Conservation (phyloP, 1,140 invertebrate genomes). For the Magallana gigas region DNA sequence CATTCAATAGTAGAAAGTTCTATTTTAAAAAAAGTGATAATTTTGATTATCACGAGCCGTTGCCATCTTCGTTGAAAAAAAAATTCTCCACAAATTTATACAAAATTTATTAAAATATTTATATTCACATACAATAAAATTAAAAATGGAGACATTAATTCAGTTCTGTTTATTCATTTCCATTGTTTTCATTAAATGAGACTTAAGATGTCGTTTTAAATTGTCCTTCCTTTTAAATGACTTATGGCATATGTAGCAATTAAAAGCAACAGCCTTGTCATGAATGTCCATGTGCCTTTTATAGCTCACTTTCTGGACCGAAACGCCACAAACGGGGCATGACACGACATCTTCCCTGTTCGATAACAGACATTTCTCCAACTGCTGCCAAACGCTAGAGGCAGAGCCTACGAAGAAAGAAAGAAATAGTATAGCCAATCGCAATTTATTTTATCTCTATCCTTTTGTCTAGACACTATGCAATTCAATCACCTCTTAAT, state of each 20-base stretch:
- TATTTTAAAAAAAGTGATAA: too few species aligned
- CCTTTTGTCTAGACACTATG: too few species aligned
- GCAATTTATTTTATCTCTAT: too few species aligned
- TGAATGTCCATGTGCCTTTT: constrained; percentile 27
- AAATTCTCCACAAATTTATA: too few species aligned
- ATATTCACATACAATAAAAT: too few species aligned
- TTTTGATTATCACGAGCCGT: too few species aligned
- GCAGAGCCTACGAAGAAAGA: constrained; percentile 29
- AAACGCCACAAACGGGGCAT: constrained; percentile 1
- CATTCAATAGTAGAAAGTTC: too few species aligned
- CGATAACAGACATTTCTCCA: constrained; percentile 30
- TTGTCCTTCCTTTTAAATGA: constrained; percentile 17
- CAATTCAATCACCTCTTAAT: too few species aligned
- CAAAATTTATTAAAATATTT: too few species aligned
- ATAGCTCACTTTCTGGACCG: neutral
- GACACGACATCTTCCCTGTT: constrained; percentile 10
- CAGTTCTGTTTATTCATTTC: too few species aligned
- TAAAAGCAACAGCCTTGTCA: neutral
- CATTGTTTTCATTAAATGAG: neutral
- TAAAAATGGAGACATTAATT: too few species aligned
- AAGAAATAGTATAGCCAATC: neutral
- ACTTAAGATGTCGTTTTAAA: constrained; percentile 10
- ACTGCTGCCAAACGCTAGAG: neutral
- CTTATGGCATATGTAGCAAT: neutral
- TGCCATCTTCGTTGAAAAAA: too few species aligned